A percentile compares a stretch with the other conserved stretches of the same genome.
These are phyloP conservation scores for Melangyna quadrimaculata DNA, from an alignment of 2,888 invertebrate species.

Conservation along the genomic window DNA sequence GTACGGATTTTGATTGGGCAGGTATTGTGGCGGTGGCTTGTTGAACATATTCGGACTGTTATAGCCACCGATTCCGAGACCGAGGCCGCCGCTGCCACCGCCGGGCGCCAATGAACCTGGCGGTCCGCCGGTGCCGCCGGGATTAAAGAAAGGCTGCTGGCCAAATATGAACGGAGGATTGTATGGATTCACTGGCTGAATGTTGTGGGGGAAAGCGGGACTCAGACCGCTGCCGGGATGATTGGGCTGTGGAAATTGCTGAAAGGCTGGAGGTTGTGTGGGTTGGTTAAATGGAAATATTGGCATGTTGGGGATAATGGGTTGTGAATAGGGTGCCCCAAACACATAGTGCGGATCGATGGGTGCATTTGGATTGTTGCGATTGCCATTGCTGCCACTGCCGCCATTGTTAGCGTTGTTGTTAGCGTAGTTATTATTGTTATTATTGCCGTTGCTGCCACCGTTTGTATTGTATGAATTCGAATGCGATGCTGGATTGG, in stretches of 20 bases:
- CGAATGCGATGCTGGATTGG: slow-evolving; percentile 79
- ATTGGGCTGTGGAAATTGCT: slow-evolving; percentile 81
- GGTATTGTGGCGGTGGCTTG: slow-evolving; percentile 80
- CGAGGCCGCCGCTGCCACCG: slow-evolving; percentile 74
- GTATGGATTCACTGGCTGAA: slow-evolving; percentile 80
- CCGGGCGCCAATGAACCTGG: slow-evolving; percentile 77
- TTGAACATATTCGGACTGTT: slow-evolving; percentile 80
- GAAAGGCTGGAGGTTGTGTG: slow-evolving; percentile 79
- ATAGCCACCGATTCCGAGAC: slow-evolving; percentile 76
- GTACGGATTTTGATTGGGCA: slow-evolving; percentile 79
- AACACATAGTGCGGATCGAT: slow-evolving; percentile 81
- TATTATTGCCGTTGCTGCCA: slow-evolving; percentile 60
- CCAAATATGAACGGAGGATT: slow-evolving; percentile 80
- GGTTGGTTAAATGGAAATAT: slow-evolving; percentile 80
- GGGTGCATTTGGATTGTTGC: slow-evolving; percentile 81
- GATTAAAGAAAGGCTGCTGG: slow-evolving; percentile 78
- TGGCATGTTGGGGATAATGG: slow-evolving; percentile 79
- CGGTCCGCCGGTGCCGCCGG: slow-evolving; percentile 79
- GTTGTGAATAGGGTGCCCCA: slow-evolving; percentile 79
- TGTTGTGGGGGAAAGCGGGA: slow-evolving; percentile 78
- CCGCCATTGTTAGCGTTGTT: slow-evolving; percentile 56
- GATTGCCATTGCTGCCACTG: slow-evolving; percentile 72
- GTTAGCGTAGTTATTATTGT: slow-evolving; percentile 73
- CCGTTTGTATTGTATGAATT: slow-evolving; percentile 75
- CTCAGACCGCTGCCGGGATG: slow-evolving; percentile 80